A percentile compares a stretch with the other conserved stretches of the same genome.
Conservation (phyloP, 2,113 vertebrate species). For the Desmodus rotundus region DNA sequence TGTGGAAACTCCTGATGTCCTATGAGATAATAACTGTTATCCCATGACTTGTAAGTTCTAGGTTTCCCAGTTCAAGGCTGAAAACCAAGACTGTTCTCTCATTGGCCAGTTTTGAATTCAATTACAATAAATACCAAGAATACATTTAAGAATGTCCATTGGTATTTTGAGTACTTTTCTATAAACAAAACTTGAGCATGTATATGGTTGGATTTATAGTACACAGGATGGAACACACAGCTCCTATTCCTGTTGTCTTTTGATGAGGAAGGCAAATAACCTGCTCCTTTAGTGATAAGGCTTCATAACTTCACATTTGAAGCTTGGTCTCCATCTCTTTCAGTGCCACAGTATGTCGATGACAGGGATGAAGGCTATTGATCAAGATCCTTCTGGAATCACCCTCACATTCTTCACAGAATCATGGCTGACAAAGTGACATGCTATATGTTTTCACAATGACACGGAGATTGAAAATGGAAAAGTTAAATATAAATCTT, state of each 20-base stretch:
- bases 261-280: background rate
- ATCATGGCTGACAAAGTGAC: constrained; percentile 74
- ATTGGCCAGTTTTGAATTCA: background rate
- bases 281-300: background rate
- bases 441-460: constrained; percentile 74
- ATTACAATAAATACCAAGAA: background rate
- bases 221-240: background rate
- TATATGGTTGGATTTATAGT: background rate
- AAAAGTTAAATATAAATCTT: constrained; percentile 88
- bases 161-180: background rate
- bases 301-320: constrained; percentile 27
- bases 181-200: background rate
- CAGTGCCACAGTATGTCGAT: background rate
- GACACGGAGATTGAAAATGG: constrained; percentile 80
- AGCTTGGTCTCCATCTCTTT: constrained; percentile 27
- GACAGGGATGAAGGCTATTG: constrained; percentile 50
- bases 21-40: background rate
- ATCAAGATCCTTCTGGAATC: constrained; percentile 66
- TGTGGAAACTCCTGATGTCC: background rate
- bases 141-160: background rate
- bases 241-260: constrained; percentile 18
- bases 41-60: background rate
- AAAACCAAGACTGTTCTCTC: background rate
- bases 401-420: constrained; percentile 72
- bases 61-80: background rate